Evolutionary conservation across 1,140 invertebrate genomes (phyloP), one percentile per base, ranked within the genome.

Genomic region (Zaprionus africanus): DNA sequence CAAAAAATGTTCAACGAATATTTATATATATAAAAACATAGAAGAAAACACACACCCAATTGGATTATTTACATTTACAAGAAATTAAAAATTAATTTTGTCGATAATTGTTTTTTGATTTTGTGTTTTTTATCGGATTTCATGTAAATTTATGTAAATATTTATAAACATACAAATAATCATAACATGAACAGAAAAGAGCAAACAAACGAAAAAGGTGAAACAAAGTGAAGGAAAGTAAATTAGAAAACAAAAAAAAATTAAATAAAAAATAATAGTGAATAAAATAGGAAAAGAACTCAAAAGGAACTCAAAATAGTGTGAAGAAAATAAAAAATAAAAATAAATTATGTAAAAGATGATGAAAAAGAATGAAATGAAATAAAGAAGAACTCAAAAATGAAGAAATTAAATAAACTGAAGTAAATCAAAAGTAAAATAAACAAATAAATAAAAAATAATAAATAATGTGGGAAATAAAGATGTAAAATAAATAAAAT

Each of bases 1-100:
- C 91, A 92, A 92, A 91, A 91, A 92, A 92, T 92, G 87, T 92
- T 92, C 91, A 92, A 92, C 91, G 91, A 92, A 87, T 87, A 90
- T 91, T 88, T 87, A 83, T 91, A 91, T 91, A 91, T 91, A 91
- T 82, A 79, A 91, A 92, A 92, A 92, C 84, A 92, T 91, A 91
- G 90, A 92, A 92, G 91, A 91, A 91, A 92, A 92, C 91, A 92
- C 91, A 92, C 91, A 92, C 91, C 91, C 91, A 92, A 92, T 90
- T 91, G 91, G 90, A 92, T 92, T 92, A 92, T 92, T 92, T 92
- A 92, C 91, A 92, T 92, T 90, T 92, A 92, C 91, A 92, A 87
- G 82, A 84, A 87, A 87, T 88, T 90, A 83, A 80, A 88, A 84
- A 88, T 81, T 90, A 88, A 88, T 90, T 84, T 90, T 63, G 61